Conservation (phyloP, 2,797 vertebrate genomes). For the Remorina albescens region DNA sequence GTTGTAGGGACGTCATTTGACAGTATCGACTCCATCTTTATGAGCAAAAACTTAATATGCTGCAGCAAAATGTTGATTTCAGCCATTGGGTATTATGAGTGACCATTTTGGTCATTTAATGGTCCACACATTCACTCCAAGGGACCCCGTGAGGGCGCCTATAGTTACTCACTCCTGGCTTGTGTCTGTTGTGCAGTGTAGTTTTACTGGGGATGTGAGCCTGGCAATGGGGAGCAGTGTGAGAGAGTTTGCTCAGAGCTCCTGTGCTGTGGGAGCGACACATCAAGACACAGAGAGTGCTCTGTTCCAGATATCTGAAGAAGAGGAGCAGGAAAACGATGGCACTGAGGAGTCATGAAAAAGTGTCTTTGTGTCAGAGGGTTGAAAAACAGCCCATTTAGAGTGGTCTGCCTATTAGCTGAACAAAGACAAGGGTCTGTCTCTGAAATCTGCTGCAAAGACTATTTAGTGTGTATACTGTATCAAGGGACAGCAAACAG, state of each 20-base stretch:
- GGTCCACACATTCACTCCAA: conserved; percentile 61
- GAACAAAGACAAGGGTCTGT: conserved; percentile 83
- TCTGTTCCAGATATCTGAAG: conserved; percentile 82
- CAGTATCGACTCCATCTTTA: conserved; percentile 69
- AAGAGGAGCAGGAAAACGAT: conserved; percentile 82
- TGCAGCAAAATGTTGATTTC: conserved; percentile 75
- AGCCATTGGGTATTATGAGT: conserved; percentile 70
- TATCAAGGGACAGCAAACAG: conserved; percentile 82
- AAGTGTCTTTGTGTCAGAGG: conserved; percentile 86
- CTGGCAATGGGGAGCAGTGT: conserved; percentile 61
- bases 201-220: conserved; percentile 62
- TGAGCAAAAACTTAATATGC: conserved; percentile 68
- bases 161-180: conserved; percentile 53
- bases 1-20: conserved; percentile 59
- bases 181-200: conserved; percentile 50
- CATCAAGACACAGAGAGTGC: conserved; percentile 80
- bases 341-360: conserved; percentile 84
- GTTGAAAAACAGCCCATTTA: conserved; percentile 85
- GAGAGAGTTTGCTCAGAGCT: conserved; percentile 74
- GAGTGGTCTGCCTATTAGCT: conserved; percentile 82
- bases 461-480: conserved; percentile 84
- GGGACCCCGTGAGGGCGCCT: conserved; percentile 54
- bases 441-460: conserved; percentile 81
- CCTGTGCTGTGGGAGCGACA: conserved; percentile 75
- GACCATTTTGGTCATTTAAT: conserved; percentile 75